Evolutionary conservation across 2,113 vertebrate genomes (phyloP).

Genomic region (Anseranas semipalmata): DNA sequence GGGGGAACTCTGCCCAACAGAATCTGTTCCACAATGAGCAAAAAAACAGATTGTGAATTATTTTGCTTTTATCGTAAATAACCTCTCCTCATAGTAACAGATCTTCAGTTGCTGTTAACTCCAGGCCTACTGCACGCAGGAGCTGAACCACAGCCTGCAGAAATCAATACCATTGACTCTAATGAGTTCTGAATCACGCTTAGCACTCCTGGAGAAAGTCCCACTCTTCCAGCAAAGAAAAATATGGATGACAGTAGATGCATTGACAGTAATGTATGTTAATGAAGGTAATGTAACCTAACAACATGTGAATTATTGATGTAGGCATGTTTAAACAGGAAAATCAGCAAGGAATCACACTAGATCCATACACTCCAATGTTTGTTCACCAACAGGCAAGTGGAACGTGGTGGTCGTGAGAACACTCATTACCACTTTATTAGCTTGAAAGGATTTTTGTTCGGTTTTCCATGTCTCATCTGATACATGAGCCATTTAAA

Average conservation of each 20-base stretch:
- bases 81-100: neutral
- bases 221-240: slow-evolving; percentile 4
- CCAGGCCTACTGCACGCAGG: neutral
- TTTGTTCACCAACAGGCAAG: slow-evolving; percentile 24
- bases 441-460: neutral
- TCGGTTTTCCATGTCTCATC: neutral
- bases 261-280: slow-evolving; percentile 51
- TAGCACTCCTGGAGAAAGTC: slow-evolving; percentile 5
- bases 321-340: slow-evolving; percentile 41
- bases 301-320: slow-evolving; percentile 65
- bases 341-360: slow-evolving; percentile 18
- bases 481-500: neutral
- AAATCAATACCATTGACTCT: slow-evolving; percentile 27
- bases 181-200: slow-evolving; percentile 43
- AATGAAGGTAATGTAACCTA: slow-evolving; percentile 44
- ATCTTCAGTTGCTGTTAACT: neutral
- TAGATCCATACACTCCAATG: neutral
- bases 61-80: slow-evolving; percentile 35
- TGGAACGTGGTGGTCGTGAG: neutral
- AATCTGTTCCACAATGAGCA: neutral
- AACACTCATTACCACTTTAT: neutral
- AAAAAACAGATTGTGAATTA: slow-evolving; percentile 22
- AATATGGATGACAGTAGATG: slow-evolving; percentile 24
- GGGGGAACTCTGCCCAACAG: neutral
- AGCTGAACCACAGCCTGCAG: slow-evolving; percentile 18